Evolutionary conservation across 2,113 vertebrate genomes (phyloP).

Genomic region (Erythrocercus mccallii): DNA sequence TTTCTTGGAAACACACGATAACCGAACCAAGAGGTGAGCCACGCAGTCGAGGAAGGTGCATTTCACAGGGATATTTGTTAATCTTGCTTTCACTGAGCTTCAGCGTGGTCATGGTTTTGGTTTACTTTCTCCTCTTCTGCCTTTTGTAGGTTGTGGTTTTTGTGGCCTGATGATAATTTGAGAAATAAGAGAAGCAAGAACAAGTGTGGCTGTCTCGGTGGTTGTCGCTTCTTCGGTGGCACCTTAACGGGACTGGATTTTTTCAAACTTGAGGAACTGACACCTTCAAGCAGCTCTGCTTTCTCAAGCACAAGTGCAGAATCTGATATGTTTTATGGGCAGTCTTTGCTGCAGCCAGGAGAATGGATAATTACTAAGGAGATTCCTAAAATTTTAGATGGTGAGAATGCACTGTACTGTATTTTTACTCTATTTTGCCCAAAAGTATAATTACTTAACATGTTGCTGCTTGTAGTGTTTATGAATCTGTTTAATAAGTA

Average conservation of each 20-base stretch:
- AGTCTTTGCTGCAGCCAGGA: conserved; percentile 90
- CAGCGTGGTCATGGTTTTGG: neutral
- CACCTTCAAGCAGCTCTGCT: conserved; percentile 90
- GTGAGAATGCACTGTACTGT: conserved; percentile 65
- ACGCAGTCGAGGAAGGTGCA: neutral
- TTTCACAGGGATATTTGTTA: neutral
- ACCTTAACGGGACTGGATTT: conserved; percentile 87
- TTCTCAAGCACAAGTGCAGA: conserved; percentile 85
- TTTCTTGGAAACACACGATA: conserved; percentile 92
- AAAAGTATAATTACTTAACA: neutral
- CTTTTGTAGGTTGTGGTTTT: conserved; percentile 87
- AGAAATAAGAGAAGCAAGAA: conserved; percentile 87
- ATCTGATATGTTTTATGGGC: conserved; percentile 93
- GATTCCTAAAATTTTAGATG: conserved; percentile 82
- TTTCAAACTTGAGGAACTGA: conserved; percentile 91
- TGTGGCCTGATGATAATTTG: conserved; percentile 90
- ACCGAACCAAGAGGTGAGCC: conserved; percentile 86
- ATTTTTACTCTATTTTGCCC: neutral
- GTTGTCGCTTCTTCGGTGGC: conserved; percentile 94
- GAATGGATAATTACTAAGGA: conserved; percentile 96
- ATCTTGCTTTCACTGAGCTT: neutral
- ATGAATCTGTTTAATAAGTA: neutral
- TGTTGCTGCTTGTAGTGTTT: neutral
- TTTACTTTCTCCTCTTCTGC: neutral
- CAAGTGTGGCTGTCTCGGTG: conserved; percentile 94